Evolutionary conservation across 2,113 vertebrate genomes (phyloP).

Genomic region (Archocentrus centrarchus): DNA sequence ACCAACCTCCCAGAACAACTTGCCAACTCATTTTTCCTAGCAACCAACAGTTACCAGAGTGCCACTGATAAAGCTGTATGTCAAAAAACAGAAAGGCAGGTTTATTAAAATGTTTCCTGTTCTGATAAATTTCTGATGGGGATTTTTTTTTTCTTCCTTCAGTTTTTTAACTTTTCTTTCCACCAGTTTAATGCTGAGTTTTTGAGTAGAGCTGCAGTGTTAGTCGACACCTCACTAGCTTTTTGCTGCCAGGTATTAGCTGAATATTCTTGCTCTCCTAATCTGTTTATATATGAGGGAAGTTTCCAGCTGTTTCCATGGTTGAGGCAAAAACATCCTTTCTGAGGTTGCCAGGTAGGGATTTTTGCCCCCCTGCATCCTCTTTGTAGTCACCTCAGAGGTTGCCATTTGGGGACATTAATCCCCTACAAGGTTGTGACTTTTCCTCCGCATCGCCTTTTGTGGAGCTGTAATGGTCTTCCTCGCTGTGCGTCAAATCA

Average conservation of each 20-base stretch:
- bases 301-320: constrained; percentile 18
- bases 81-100: not conserved
- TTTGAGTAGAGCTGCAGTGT: not conserved
- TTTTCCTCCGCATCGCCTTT: constrained; percentile 38
- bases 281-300: constrained; percentile 3
- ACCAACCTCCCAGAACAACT: not conserved
- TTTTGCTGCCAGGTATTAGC: not conserved
- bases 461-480: constrained; percentile 40
- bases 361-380: not conserved
- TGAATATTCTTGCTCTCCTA: not conserved
- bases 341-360: constrained; percentile 1
- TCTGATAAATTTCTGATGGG: not conserved
- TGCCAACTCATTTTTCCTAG: not conserved
- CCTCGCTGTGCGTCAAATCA: constrained; percentile 65
- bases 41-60: not conserved
- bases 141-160: not conserved
- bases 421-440: constrained; percentile 43
- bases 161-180: not conserved
- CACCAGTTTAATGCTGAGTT: not conserved
- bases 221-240: not conserved
- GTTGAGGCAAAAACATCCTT: not conserved
- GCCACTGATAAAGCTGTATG: no score
- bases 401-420: constrained; percentile 42
- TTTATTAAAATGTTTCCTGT: not conserved
- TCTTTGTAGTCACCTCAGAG: constrained; percentile 18